Base-by-base conservation (phyloP, 1,140 invertebrate species). In the Vanessa tameamea region DNA sequence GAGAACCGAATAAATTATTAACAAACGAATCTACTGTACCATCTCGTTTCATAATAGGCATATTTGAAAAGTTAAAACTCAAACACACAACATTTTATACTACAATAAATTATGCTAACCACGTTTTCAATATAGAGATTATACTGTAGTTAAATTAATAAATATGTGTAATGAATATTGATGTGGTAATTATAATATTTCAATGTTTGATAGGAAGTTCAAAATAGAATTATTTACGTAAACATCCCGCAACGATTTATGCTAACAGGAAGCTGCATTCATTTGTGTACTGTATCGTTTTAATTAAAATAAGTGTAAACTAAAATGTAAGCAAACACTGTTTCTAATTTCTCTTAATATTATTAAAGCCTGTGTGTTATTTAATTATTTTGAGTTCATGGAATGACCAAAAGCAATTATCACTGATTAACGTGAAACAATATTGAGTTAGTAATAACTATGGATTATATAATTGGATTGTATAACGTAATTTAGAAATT, bases 181-280 rank as follows among this genome's bases (percentile, higher is more conserved):
- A 69, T 74, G 43, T 20, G 23, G 61, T 55, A 59, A 55, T 55
- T 69, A 74, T 64, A 57, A 68, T 68, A 74, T 74, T 74, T 69
- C 66, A 68, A 13, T 73, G n/a, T 73, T 64, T 69, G 66, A 64
- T 51, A 64, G 47, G 69, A 69, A 64, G 57, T 37, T 61, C 13
- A 12, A 53, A 74, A 74, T 74, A 61, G 61, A 74, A 69, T 64
- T 69, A 69, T 74, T 69, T 55, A 55, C 66, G 50, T 69, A 64
- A 74, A 74, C 61, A 74, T 53, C 48, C 57, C 57, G 51, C 67
- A 74, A 74, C 50, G 47, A 47, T 64, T 43, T 64, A 43, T 50
- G 61, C 61, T 50, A 71, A 23, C 59, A 53, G 69, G 48, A 71
- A 47, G 50, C 61, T 71, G 69, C 47, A 64, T 64, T 64, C 26